A percentile compares a stretch with the other conserved stretches of the same genome.
Conservation (phyloP, 2,888 invertebrate species). For the Fabriciana adippe region DNA sequence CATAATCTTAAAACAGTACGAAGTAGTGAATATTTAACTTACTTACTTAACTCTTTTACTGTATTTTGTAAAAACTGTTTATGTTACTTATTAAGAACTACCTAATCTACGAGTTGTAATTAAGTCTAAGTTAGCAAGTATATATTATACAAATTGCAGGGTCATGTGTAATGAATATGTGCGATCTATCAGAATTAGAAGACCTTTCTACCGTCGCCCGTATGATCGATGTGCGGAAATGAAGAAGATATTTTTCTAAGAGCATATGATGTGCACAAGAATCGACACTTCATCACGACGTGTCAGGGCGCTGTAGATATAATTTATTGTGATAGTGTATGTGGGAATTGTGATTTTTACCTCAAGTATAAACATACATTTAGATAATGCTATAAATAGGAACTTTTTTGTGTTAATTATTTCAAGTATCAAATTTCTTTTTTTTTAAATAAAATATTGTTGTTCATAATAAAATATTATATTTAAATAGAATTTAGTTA, state of each 20-base stretch:
- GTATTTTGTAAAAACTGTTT: background rate
- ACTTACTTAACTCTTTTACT: no score
- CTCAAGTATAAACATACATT: background rate
- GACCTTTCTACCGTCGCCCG: constrained; percentile 72
- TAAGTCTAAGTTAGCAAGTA: constrained; percentile 34
- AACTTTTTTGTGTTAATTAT: background rate
- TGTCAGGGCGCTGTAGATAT: constrained; percentile 40
- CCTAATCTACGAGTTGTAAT: constrained; percentile 4
- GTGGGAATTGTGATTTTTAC: constrained; percentile 25
- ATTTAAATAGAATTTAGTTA: background rate
- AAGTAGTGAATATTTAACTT: no score
- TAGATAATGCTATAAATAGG: no score
- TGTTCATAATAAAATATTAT: background rate
- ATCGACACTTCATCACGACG: constrained; percentile 59
- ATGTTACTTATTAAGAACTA: background rate
- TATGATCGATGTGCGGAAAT: constrained; percentile 81
- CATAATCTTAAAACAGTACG: no score
- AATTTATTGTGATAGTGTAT: constrained; percentile 36
- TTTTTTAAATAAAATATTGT: background rate
- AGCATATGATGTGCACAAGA: constrained; percentile 62
- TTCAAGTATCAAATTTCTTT: background rate
- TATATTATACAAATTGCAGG: constrained; percentile 41
- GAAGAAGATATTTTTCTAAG: constrained; percentile 78
- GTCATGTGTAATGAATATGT: constrained; percentile 63
- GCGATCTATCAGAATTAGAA: constrained; percentile 79